A percentile compares a stretch with the other conserved stretches of the same genome.
phyloP scores from a whole-genome alignment of 2,797 vertebrate genomes.

The Phalanger gymnotis region DNA sequence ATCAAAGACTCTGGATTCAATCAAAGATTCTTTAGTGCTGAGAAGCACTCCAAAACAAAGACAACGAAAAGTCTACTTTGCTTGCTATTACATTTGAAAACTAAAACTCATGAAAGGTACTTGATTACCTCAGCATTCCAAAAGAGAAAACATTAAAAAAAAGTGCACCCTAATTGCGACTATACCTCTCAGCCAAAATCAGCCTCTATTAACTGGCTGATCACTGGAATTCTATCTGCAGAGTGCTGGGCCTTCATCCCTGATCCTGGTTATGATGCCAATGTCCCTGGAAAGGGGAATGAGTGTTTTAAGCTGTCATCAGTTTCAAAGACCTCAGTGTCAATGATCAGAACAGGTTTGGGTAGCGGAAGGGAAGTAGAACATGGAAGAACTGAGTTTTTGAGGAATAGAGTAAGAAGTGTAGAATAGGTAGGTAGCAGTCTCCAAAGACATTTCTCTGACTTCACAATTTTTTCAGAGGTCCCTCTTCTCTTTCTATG shows the following conservation, averaged over 20 bases:
- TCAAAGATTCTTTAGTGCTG: no score
- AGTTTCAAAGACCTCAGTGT: not conserved
- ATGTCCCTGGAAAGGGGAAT: not conserved
- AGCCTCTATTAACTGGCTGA: not conserved
- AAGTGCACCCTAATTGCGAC: no score
- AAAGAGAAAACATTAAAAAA: no score
- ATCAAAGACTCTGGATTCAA: no score
- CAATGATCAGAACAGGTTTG: not conserved
- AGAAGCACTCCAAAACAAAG: no score
- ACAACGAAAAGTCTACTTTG: no score
- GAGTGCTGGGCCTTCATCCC: not conserved
- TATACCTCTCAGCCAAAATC: not conserved
- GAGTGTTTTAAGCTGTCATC: not conserved
- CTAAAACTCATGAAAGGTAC: no score
- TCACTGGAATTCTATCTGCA: not conserved
- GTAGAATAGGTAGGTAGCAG: not conserved
- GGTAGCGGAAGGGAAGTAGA: not conserved
- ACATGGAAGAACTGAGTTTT: not conserved
- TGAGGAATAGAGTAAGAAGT: not conserved
- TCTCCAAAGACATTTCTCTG: not conserved
- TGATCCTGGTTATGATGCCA: not conserved
- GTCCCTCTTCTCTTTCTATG: not conserved
- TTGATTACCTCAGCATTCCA: no score
- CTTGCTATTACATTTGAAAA: no score
- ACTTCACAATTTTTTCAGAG: not conserved